phyloP scores from a whole-genome alignment of 1,140 invertebrate species.

The Eciton burchellii region DNA sequence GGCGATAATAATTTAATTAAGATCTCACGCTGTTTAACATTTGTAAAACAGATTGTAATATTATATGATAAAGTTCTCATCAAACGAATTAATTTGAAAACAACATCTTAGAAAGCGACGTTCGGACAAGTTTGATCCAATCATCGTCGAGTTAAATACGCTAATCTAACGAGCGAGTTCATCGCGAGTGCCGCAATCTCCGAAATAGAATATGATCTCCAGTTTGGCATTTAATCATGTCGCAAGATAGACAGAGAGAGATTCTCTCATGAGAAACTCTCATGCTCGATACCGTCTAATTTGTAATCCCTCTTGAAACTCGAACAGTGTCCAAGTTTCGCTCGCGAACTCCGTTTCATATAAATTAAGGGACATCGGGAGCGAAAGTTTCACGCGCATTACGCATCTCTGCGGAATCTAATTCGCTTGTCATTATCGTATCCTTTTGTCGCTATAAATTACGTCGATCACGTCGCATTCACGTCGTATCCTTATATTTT shows the following conservation, averaged over 20 bases:
- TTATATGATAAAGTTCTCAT: not conserved
- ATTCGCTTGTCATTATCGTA: not conserved
- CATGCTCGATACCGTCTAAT: not conserved
- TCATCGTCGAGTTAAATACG: not conserved
- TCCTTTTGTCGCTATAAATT: no score
- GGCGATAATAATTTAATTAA: not conserved
- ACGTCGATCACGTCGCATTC: no score
- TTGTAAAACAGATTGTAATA: not conserved
- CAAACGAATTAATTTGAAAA: not conserved
- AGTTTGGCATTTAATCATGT: slow-evolving; percentile 1
- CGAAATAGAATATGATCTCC: not conserved
- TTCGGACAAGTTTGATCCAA: not conserved
- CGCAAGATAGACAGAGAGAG: not conserved
- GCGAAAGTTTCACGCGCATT: slow-evolving; percentile 8
- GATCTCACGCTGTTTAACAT: not conserved
- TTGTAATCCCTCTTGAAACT: slow-evolving; percentile 21
- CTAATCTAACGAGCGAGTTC: not conserved
- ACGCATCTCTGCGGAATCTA: not conserved
- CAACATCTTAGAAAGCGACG: no score
- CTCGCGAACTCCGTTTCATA: not conserved
- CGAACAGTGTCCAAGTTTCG: not conserved
- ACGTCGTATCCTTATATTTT: not conserved
- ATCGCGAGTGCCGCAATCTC: not conserved
- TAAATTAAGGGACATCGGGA: not conserved
- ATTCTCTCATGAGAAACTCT: not conserved